Evolutionary conservation across 1,140 invertebrate species (phyloP).

Genomic region (Whitmania pigra): DNA sequence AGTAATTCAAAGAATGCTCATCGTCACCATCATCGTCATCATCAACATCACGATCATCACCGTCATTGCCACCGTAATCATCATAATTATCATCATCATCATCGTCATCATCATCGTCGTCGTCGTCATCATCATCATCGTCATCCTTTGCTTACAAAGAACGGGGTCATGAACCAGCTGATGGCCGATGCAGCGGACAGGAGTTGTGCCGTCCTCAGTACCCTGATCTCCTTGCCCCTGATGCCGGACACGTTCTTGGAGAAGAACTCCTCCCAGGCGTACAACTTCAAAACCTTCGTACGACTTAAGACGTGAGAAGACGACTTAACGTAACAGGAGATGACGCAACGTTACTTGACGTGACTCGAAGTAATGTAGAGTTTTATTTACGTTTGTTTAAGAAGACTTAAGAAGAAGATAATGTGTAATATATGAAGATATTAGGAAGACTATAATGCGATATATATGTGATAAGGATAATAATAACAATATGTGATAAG

Average conservation of each 20-base stretch:
- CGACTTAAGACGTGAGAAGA: too few relatives aligned
- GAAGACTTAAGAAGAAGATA: too few relatives aligned
- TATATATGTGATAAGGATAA: too few relatives aligned
- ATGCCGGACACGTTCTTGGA: slow-evolving; percentile 32
- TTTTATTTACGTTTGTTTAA: too few relatives aligned
- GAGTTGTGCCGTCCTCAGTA: slow-evolving; percentile 37
- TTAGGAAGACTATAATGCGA: too few relatives aligned
- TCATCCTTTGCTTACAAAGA: slow-evolving; percentile 46
- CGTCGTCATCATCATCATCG: not conserved
- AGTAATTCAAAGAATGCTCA: too few relatives aligned
- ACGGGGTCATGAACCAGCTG: slow-evolving; percentile 83
- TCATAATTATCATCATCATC: not conserved
- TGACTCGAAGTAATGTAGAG: too few relatives aligned
- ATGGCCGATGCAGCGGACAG: slow-evolving; percentile 59
- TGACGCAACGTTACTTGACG: too few relatives aligned
- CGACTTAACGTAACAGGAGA: too few relatives aligned
- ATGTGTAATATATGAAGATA: too few relatives aligned
- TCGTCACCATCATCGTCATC: not conserved
- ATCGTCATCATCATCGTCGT: not conserved
- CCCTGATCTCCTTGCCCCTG: slow-evolving; percentile 38
- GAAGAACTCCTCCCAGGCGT: slow-evolving; percentile 37
- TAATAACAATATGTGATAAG: too few relatives aligned
- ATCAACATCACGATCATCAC: not conserved
- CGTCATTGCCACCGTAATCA: not conserved
- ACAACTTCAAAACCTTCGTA: slow-evolving; percentile 29